A percentile compares a stretch with the other conserved stretches of the same genome.
Evolutionary conservation across 2,113 vertebrate genomes (phyloP).

Genomic region (Cavia aperea): DNA sequence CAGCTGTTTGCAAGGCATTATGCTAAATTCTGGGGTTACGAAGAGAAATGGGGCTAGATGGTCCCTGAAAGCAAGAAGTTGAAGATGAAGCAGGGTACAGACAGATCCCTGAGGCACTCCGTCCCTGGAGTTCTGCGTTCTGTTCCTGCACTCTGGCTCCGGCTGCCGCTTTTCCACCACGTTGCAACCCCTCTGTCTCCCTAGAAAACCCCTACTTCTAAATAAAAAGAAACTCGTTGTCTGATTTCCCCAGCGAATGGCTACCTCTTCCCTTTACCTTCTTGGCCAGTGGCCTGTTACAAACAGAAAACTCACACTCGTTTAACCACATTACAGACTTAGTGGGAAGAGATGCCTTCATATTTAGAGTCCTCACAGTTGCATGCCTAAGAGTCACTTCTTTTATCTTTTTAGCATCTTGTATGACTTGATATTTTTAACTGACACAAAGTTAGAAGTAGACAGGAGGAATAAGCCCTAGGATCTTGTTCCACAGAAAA

Average conservation of each 20-base stretch:
- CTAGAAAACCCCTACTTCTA: background rate
- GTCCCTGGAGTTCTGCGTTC: rapidly evolving
- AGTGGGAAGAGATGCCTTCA: background rate
- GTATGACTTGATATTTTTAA: background rate
- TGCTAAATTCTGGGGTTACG: background rate
- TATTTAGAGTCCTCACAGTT: background rate
- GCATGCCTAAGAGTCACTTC: background rate
- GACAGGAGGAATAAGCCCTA: background rate
- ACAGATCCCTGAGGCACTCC: rapidly evolving
- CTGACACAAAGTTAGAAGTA: background rate
- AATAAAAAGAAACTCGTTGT: background rate
- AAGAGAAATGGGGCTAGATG: background rate
- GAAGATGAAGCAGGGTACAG: background rate
- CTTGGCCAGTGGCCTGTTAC: background rate
- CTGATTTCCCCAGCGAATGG: background rate
- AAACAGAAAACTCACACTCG: background rate
- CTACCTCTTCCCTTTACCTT: background rate
- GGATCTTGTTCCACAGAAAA: too few species aligned
- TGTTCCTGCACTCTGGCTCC: rapidly evolving
- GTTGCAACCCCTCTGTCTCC: rapidly evolving
- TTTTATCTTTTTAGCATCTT: background rate
- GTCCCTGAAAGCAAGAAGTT: background rate
- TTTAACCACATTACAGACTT: background rate
- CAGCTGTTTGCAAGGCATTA: background rate
- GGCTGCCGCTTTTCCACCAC: rapidly evolving